Conservation (phyloP, 2,113 vertebrate genomes). For the Spizaetus ornatus region DNA sequence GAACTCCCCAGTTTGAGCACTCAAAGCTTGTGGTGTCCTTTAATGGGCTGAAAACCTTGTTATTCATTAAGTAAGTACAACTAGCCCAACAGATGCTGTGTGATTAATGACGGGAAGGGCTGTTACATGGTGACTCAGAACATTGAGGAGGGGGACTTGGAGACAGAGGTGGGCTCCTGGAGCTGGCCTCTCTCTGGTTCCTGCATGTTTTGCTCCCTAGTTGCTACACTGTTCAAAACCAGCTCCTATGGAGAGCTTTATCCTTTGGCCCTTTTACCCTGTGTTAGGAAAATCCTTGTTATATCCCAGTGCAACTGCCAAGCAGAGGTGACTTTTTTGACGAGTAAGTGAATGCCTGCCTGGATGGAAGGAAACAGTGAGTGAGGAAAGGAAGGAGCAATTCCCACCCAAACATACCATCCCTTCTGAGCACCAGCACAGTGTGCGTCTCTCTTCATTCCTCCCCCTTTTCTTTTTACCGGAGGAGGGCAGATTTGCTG, state of each 20-base stretch:
- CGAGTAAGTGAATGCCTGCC: not conserved
- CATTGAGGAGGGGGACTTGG: too few relatives aligned
- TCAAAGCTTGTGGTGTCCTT: not conserved
- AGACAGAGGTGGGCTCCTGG: not conserved
- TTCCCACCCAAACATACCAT: accelerated
- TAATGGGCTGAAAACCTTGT: too few relatives aligned
- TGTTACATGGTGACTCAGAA: not conserved
- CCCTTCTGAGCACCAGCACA: not conserved
- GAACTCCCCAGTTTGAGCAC: not conserved
- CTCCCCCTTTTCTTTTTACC: not conserved
- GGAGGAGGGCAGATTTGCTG: not conserved
- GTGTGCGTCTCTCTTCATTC: accelerated
- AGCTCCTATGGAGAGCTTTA: accelerated
- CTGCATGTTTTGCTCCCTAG: accelerated
- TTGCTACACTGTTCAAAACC: not conserved
- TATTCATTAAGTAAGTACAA: not conserved
- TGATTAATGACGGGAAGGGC: not conserved
- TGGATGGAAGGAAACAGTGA: not conserved
- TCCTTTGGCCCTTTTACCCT: not conserved
- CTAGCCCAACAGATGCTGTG: not conserved
- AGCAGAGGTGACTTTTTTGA: not conserved
- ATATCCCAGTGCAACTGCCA: not conserved
- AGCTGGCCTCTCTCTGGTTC: not conserved
- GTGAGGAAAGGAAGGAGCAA: not conserved
- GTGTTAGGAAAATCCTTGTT: not conserved